A percentile compares a stretch with the other conserved stretches of the same genome.
phyloP scores from a whole-genome alignment of 2,113 vertebrate genomes.

The Toxotes jaculatrix region DNA sequence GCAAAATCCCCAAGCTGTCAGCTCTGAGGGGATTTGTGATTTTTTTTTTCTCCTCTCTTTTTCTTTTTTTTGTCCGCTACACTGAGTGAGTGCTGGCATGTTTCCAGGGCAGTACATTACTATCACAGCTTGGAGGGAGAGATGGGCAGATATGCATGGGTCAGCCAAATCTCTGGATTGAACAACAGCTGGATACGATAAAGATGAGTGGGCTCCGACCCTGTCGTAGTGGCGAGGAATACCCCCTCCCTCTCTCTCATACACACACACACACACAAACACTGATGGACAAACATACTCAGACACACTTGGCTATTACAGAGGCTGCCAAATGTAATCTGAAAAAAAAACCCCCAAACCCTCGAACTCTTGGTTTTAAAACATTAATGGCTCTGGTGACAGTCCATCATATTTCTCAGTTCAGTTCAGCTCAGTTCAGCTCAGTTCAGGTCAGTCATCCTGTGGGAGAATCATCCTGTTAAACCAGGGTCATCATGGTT shows the following conservation, averaged over 20 bases:
- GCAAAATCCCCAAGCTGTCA: constrained; percentile 70
- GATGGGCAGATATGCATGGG: constrained; percentile 57
- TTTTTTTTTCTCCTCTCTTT: constrained; percentile 5
- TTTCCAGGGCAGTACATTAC: constrained; percentile 72
- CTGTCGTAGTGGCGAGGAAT: constrained; percentile 40
- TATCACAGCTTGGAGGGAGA: constrained; percentile 55
- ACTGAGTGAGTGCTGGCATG: constrained; percentile 59
- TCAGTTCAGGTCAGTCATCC: not conserved
- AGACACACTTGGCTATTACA: not conserved
- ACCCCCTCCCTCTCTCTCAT: not conserved
- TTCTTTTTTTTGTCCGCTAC: constrained; percentile 48
- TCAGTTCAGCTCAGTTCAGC: not conserved
- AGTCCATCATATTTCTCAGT: not conserved
- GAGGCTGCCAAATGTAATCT: not conserved
- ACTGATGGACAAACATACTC: not conserved
- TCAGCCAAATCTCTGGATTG: constrained; percentile 71
- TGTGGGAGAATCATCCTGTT: not conserved
- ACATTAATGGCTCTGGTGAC: constrained; percentile 13
- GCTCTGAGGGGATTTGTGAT: constrained; percentile 76
- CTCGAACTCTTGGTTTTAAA: not conserved
- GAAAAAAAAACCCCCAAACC: not conserved
- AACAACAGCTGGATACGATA: constrained; percentile 68
- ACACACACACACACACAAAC: not conserved
- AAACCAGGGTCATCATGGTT: constrained; percentile 1
- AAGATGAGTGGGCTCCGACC: constrained; percentile 35